Conservation (phyloP, 2,113 vertebrate genomes). For the Plecturocebus donacophilus region DNA sequence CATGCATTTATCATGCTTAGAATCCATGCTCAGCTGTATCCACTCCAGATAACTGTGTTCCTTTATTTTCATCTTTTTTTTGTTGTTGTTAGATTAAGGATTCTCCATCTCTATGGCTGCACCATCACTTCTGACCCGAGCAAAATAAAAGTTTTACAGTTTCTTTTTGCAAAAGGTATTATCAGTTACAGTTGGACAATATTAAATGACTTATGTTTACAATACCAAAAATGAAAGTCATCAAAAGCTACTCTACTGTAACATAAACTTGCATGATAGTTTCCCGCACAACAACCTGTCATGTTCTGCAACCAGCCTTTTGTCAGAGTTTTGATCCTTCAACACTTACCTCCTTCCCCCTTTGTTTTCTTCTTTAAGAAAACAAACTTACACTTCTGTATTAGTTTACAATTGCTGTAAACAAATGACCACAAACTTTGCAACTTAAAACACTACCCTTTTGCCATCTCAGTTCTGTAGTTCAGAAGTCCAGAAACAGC, state of each 20-base stretch:
- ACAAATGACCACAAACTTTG: background rate
- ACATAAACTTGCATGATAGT: background rate
- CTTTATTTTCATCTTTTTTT: slow-evolving; percentile 21
- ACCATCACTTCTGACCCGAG: slow-evolving; percentile 56
- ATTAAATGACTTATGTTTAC: background rate
- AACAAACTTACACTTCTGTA: background rate
- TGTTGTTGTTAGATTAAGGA: slow-evolving; percentile 70
- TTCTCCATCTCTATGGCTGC: slow-evolving; percentile 82
- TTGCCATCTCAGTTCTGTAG: background rate
- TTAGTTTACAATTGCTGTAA: background rate
- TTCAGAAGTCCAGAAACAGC: background rate
- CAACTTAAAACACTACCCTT: background rate
- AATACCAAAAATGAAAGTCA: background rate
- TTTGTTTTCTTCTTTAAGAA: background rate
- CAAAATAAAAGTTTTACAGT: slow-evolving; percentile 65
- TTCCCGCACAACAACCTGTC: background rate
- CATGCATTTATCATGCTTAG: background rate
- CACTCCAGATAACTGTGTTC: background rate
- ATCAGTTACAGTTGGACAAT: background rate
- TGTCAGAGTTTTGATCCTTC: background rate
- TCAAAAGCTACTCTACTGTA: background rate
- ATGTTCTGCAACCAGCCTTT: background rate
- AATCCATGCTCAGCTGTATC: background rate
- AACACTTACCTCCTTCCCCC: background rate
- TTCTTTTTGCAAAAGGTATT: background rate